Evolutionary conservation across 2,113 vertebrate genomes (phyloP), one percentile per base, ranked within the genome.

Genomic region (Cardinalis cardinalis): DNA sequence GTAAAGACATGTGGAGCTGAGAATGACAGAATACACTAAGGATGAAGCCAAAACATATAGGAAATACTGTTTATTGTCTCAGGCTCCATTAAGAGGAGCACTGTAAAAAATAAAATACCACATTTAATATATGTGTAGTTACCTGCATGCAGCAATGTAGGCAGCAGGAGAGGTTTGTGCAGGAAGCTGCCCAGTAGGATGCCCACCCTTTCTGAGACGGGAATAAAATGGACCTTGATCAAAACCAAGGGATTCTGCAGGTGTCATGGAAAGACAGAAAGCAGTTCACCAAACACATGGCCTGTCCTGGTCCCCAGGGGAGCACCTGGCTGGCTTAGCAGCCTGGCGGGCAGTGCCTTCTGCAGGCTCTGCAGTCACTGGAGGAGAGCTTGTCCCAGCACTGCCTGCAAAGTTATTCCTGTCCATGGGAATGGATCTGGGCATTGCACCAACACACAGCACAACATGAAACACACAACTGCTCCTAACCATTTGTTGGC

Each of bases 391-490:
- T 13, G 12, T 38, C 61, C 32, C 61, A 29, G 41, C 7, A 0
- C 6, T 63, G 52, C 52, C 31, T 12, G 1, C 13, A 7, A 8
- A 10, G 19, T 29, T 13, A 9, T 9, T 53, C 14, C 14, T 52
- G 2, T 19, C 55, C 8, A 0, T 16, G 31, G 49, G 12, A 53
- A 16, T 26, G 69, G 28, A 40, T 8, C n/a, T 0, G 1, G 19
- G 10, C 9, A 29, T 53, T 2, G 1, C 5, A 13, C 32, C 51
- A 46, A 29, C 18, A 29, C 26, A 52, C 16, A 21, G 4, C 16
- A 23, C n/a, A 51, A 72, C 44, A n/a, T 21, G 41, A 10, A 23
- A 36, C 18, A 52, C 11, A 72, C 1, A 14, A 79, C 3, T 23
- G 24, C 2, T 51, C 7, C 14, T 14, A 46, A 25, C 41, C 46